phyloP scores from a whole-genome alignment of 2,888 invertebrate species.

The Caradrina clavipalpis region DNA sequence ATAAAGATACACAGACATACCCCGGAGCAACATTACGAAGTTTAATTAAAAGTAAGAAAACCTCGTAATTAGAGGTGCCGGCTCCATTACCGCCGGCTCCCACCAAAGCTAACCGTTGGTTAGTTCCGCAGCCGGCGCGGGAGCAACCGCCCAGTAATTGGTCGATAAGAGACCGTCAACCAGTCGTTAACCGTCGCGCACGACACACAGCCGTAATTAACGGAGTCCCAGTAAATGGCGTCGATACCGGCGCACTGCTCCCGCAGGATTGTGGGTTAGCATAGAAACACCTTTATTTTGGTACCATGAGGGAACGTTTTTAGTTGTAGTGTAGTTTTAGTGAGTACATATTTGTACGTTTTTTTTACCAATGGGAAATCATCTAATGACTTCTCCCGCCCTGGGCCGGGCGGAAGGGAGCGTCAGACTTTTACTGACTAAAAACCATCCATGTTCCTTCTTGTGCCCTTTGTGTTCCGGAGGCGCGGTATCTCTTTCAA shows the following conservation, averaged over 20 bases:
- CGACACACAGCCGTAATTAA: constrained; percentile 45
- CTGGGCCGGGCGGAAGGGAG: no score
- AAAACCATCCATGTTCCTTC: no score
- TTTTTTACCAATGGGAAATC: no score
- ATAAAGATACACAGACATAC: constrained; percentile 16
- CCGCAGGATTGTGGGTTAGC: neutral
- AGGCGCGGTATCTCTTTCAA: no score
- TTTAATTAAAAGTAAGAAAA: constrained; percentile 55
- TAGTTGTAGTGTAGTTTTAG: constrained; percentile 1
- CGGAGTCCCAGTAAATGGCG: constrained; percentile 25
- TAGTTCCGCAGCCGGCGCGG: constrained; percentile 12
- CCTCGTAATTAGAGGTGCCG: constrained; percentile 36
- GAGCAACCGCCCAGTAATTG: constrained; percentile 45
- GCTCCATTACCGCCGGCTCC: constrained; percentile 12
- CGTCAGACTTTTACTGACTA: no score
- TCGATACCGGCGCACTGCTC: constrained; percentile 8
- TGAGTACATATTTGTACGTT: neutral
- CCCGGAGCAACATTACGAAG: constrained; percentile 18
- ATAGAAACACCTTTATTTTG: constrained; percentile 2
- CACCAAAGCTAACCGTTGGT: constrained; percentile 9
- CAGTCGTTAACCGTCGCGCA: constrained; percentile 42
- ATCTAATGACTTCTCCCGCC: no score
- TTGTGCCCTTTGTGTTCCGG: no score
- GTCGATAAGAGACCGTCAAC: constrained; percentile 47
- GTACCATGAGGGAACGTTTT: neutral